These are phyloP conservation scores for Eutrigla gurnardus DNA, from an alignment of 2,797 vertebrate species.

Conservation along the genomic window DNA sequence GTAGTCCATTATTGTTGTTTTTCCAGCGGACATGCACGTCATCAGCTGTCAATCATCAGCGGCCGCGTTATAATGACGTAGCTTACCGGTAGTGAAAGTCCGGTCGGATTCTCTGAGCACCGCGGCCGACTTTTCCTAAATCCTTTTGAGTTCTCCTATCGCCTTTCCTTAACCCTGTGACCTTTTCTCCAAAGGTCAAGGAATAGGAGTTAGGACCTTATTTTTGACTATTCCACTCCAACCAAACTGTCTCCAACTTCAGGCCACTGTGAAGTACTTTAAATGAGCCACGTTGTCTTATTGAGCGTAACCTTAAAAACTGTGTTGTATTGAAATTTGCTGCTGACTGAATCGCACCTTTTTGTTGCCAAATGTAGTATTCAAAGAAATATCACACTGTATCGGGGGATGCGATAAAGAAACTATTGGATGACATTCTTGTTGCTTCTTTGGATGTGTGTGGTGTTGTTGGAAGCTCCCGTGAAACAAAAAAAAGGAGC, in stretches of 20 bases:
- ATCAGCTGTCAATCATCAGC: too few relatives aligned
- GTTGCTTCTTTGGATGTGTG: conserved; percentile 24
- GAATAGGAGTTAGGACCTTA: too few relatives aligned
- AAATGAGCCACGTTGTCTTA: conserved; percentile 62
- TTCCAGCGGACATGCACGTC: too few relatives aligned
- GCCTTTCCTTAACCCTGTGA: too few relatives aligned
- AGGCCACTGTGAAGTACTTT: conserved; percentile 58
- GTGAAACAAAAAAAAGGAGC: not conserved
- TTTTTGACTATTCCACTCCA: too few relatives aligned
- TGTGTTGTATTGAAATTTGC: conserved; percentile 51
- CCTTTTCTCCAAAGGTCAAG: too few relatives aligned
- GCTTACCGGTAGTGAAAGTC: too few relatives aligned
- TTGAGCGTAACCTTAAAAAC: conserved; percentile 55
- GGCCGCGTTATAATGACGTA: too few relatives aligned
- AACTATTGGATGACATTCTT: conserved; percentile 33
- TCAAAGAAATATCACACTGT: conserved; percentile 24
- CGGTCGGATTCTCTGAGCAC: too few relatives aligned
- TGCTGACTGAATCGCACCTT: conserved; percentile 44
- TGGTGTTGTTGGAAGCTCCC: conserved; percentile 20
- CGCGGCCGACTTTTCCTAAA: too few relatives aligned
- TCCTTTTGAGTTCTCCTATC: too few relatives aligned
- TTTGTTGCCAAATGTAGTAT: conserved; percentile 57
- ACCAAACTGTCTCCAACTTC: conserved; percentile 25
- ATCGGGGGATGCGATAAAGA: conserved; percentile 49
- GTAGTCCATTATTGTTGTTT: too few relatives aligned